Evolutionary conservation across 1,140 invertebrate species (phyloP).

Genomic region (Eulimnadia texana): DNA sequence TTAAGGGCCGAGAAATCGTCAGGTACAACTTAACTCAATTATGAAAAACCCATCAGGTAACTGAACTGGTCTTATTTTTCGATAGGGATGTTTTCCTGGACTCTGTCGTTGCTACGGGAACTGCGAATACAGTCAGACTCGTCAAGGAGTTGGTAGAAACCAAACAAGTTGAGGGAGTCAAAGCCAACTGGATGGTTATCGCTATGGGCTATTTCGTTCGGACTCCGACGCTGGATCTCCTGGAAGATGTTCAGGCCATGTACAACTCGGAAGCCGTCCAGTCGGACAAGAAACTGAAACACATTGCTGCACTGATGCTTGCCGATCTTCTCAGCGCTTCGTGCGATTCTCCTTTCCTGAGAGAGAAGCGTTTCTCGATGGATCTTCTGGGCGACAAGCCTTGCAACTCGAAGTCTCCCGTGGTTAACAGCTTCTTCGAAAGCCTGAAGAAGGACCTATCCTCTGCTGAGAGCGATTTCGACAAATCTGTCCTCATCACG

Average conservation of each 20-base stretch:
- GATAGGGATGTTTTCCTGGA: slow-evolving; percentile 3
- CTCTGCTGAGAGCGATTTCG: not conserved
- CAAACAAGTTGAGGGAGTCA: not conserved
- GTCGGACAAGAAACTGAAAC: not conserved
- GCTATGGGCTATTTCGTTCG: not conserved
- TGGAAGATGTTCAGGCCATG: not conserved
- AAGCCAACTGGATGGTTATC: not conserved
- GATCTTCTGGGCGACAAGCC: not conserved
- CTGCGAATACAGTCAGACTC: not conserved
- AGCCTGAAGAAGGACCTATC: not conserved
- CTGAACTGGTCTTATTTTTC: no score
- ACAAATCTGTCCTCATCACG: not conserved
- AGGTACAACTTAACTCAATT: no score
- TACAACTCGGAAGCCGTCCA: not conserved
- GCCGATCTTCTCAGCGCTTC: not conserved
- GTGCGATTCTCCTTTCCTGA: not conserved
- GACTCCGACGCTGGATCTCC: not conserved
- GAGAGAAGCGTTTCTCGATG: not conserved
- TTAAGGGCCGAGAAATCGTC: not conserved
- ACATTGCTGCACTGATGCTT: not conserved
- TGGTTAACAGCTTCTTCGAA: not conserved
- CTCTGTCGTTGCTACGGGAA: not conserved
- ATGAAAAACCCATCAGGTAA: no score
- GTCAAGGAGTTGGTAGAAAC: slow-evolving; percentile 1
- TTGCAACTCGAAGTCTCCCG: not conserved